phyloP scores from a whole-genome alignment of 2,113 vertebrate genomes.

The Struthio camelus region DNA sequence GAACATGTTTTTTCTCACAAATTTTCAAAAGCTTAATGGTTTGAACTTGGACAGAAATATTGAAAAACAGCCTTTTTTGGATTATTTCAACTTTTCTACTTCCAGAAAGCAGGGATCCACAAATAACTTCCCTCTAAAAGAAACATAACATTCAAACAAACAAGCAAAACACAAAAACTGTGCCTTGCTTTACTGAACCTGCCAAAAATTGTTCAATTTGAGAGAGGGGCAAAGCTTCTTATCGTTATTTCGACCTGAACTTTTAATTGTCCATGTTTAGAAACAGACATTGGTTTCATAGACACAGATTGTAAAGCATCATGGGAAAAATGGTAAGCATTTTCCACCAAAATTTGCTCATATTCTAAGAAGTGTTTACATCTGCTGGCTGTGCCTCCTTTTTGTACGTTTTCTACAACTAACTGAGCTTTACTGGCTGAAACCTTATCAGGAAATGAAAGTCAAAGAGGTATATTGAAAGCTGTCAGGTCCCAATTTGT shows the following conservation, averaged over 20 bases:
- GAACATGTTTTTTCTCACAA: neutral
- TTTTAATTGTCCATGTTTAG: neutral
- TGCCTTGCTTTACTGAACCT: neutral
- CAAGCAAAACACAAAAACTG: neutral
- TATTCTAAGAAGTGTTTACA: neutral
- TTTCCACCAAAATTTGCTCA: neutral
- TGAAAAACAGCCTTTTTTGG: neutral
- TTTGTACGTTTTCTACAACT: conserved; percentile 52
- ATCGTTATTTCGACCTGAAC: neutral
- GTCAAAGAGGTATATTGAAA: conserved; percentile 35
- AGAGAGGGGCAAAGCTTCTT: neutral
- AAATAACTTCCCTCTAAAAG: neutral
- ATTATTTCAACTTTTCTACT: neutral
- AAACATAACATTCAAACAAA: neutral
- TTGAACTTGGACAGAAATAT: neutral
- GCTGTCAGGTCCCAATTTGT: conserved; percentile 47
- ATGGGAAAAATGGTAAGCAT: neutral
- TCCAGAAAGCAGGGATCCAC: neutral
- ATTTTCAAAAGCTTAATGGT: neutral
- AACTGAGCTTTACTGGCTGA: neutral
- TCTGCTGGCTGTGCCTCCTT: conserved; percentile 8
- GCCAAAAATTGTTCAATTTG: neutral
- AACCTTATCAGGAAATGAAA: conserved; percentile 57
- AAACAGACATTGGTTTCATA: neutral
- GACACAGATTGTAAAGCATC: neutral